Percentiles rank a stretch among this genome's conserved stretches.
phyloP scores from a whole-genome alignment of 2,888 invertebrate species.

The Amaurobius ferox region DNA sequence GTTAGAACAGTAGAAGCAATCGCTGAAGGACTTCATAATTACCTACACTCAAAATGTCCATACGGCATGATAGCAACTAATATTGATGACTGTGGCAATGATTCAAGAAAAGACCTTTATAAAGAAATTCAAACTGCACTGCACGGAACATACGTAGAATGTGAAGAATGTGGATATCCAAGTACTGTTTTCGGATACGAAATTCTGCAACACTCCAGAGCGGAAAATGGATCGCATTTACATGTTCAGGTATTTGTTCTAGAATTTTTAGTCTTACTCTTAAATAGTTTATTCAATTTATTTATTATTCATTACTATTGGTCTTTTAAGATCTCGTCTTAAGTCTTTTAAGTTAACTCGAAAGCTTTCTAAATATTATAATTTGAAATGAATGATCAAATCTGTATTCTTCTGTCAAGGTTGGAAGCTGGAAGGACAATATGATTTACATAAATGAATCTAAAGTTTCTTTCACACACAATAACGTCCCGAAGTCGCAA shows the following conservation, averaged over 20 bases:
- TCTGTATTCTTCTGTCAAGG: too few species aligned
- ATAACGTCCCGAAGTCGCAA: conserved; percentile 70
- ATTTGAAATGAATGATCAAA: too few species aligned
- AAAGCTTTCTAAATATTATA: too few species aligned
- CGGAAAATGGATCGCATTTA: conserved; percentile 17
- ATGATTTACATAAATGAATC: conserved; percentile 70
- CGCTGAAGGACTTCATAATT: conserved; percentile 77
- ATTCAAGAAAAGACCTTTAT: conserved; percentile 37
- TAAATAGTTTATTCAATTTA: too few species aligned
- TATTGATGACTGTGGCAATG: conserved; percentile 67
- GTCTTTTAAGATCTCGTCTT: too few species aligned
- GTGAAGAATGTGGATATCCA: conserved; percentile 56
- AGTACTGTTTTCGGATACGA: conserved; percentile 61
- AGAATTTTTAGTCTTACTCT: too few species aligned
- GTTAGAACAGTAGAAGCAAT: conserved; percentile 77
- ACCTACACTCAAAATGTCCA: conserved; percentile 75
- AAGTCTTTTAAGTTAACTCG: too few species aligned
- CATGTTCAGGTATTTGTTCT: conserved; percentile 36
- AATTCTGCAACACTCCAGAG: conserved; percentile 44
- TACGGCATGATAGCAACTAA: conserved; percentile 73
- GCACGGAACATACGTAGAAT: conserved; percentile 41
- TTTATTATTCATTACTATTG: not conserved
- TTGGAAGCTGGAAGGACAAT: conserved; percentile 74
- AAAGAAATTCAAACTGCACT: conserved; percentile 56
- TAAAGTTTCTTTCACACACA: conserved; percentile 64